A percentile compares a stretch with the other conserved stretches of the same genome.
These are phyloP conservation scores for Cyprinodon brontotheroides DNA, from an alignment of 2,113 vertebrate species.

Conservation along the genomic window DNA sequence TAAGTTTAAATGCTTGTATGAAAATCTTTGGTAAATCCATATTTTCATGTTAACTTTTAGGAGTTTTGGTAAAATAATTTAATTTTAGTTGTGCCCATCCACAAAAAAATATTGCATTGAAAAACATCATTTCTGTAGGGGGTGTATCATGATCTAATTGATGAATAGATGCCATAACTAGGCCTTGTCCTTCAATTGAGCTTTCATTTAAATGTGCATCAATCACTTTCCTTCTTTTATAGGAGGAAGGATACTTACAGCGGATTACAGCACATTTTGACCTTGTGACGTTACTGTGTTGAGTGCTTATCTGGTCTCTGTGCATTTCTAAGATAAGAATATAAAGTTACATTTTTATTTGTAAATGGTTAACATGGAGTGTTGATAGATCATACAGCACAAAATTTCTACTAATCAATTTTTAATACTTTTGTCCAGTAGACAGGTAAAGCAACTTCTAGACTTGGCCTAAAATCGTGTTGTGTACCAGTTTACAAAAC, in stretches of 20 bases:
- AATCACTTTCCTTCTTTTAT: conserved; percentile 70
- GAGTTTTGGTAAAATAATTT: background rate
- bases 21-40: background rate
- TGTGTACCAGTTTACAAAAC: background rate
- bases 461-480: background rate
- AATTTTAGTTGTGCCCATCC: conserved; percentile 14
- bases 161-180: conserved; percentile 74
- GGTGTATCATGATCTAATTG: conserved; percentile 74
- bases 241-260: conserved; percentile 69
- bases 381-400: conserved; percentile 9
- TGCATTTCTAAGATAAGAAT: background rate
- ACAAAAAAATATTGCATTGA: conserved; percentile 7
- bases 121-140: conserved; percentile 37
- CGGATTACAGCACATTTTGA: conserved; percentile 63
- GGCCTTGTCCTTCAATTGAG: conserved; percentile 78
- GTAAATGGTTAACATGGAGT: conserved; percentile 35
- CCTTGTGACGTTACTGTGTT: conserved; percentile 54
- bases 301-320: background rate
- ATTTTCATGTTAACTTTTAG: background rate
- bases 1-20: background rate
- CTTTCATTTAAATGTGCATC: conserved; percentile 77
- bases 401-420: conserved; percentile 31
- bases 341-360: conserved; percentile 9
- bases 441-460: conserved; percentile 1
- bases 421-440: conserved; percentile 48